Base-by-base conservation (phyloP, 2,113 vertebrate species). In the Dendrocopos noguchii region DNA sequence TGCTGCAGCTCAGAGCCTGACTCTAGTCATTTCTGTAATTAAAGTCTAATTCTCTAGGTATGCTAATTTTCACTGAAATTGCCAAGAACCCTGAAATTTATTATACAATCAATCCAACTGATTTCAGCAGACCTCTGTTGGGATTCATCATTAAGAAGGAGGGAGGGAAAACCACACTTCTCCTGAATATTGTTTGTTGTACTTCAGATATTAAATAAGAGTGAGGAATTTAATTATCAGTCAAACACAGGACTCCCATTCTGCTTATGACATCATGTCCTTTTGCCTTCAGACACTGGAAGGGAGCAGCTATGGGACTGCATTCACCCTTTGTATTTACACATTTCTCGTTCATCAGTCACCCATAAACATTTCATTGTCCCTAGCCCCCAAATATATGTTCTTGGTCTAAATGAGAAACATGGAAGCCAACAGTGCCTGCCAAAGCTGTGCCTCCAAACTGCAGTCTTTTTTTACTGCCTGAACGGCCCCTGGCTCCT, bases 401-500 rank as follows among this genome's bases (percentile, higher is more conserved):
- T 34, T n/a, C 36, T 42, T 4, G 5, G 42, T 57, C 76, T 55
- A 34, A 71, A 31, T 0, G 4, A 76, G 75, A 36, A 33, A 36
- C 3, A 28, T 1, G 19, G 64, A 80, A 80, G 70, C 16, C 80
- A 79, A 16, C 21, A 27, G 46, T 88, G 33, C 36, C 74, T 71
- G 59, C 6, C 64, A 57, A 50, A 73, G 66, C 56, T 20, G 34
- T 22, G 55, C 5, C 66, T 76, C 70, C 67, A 59, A 47, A 34
- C 13, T 2, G 9, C 72, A 56, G 55, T 8, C 25, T 46, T 17
- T 28, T 39, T 39, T 47, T 34, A 6, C 50, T 22, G 22, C 27
- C 31, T 0, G 0, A 29, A 19, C 3, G 4, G 24, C 7, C 52
- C 44, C 29, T 7, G 4, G 9, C 21, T 73, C 15, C 39, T 68